These are phyloP conservation scores for Calcarius lapponicus DNA, from an alignment of 2,797 vertebrate genomes.

Conservation along the genomic window DNA sequence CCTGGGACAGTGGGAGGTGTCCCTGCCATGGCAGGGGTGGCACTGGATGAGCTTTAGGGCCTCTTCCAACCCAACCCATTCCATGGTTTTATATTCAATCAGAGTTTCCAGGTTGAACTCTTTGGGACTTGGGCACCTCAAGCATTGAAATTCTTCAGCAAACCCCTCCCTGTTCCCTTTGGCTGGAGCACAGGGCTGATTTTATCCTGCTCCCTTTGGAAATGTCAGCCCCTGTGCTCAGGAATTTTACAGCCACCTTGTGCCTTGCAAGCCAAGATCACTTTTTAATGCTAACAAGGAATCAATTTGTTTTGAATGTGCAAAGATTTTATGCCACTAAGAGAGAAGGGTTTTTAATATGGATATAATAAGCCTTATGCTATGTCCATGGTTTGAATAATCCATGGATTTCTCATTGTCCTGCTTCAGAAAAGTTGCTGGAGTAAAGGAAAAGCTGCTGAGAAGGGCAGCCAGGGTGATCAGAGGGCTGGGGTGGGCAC, in stretches of 20 bases:
- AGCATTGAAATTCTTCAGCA: neutral
- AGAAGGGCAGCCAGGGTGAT: neutral
- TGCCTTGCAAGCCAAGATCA: neutral
- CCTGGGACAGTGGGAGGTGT: neutral
- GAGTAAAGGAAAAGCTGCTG: neutral
- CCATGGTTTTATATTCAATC: neutral
- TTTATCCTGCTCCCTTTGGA: neutral
- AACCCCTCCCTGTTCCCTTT: neutral
- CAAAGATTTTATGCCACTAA: slow-evolving; percentile 42
- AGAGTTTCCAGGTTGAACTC: neutral
- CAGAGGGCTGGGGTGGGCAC: neutral
- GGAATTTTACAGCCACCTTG: neutral
- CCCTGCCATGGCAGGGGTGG: neutral
- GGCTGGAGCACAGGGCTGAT: neutral
- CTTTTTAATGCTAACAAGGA: slow-evolving; percentile 28
- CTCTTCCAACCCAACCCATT: neutral
- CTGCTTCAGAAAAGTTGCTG: neutral
- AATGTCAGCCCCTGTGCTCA: neutral
- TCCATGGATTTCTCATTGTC: neutral
- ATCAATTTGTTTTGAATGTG: slow-evolving; percentile 42
- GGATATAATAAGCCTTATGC: neutral
- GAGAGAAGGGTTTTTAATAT: neutral
- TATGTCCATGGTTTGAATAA: neutral
- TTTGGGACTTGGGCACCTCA: neutral
- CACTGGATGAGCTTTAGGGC: accelerated